These are phyloP conservation scores for Meloidogyne floridensis DNA, from an alignment of 1,140 invertebrate species.

Conservation along the genomic window DNA sequence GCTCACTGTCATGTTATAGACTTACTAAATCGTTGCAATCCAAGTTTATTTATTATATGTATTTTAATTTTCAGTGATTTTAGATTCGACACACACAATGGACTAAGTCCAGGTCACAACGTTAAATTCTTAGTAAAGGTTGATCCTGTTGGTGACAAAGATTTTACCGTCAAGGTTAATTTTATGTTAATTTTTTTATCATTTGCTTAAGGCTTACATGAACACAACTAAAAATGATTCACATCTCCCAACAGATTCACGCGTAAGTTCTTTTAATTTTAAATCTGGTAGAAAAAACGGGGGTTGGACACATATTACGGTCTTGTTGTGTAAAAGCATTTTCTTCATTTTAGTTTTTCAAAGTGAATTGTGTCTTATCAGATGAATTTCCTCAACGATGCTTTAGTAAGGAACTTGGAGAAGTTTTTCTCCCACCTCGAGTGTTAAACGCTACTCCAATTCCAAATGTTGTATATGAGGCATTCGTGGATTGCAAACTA, in stretches of 20 bases:
- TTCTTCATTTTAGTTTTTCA: background rate
- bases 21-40: background rate
- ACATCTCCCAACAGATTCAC: background rate
- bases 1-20: background rate
- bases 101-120: background rate
- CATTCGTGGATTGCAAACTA: background rate
- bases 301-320: too few relatives aligned
- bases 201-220: background rate
- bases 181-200: background rate
- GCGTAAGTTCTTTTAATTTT: too few relatives aligned
- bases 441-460: background rate
- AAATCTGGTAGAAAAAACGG: too few relatives aligned
- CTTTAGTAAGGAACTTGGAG: background rate
- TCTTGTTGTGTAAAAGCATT: background rate
- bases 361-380: background rate
- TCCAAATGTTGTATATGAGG: background rate
- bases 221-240: background rate
- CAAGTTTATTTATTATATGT: background rate
- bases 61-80: background rate
- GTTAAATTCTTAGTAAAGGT: background rate
- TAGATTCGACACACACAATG: background rate
- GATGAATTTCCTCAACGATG: background rate
- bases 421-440: background rate
- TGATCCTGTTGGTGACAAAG: background rate
- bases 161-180: slow-evolving; percentile 2